Percentiles rank a stretch among this genome's conserved stretches.
phyloP scores from a whole-genome alignment of 2,888 invertebrate species.

The Gastracanthus pulcherrimus region DNA sequence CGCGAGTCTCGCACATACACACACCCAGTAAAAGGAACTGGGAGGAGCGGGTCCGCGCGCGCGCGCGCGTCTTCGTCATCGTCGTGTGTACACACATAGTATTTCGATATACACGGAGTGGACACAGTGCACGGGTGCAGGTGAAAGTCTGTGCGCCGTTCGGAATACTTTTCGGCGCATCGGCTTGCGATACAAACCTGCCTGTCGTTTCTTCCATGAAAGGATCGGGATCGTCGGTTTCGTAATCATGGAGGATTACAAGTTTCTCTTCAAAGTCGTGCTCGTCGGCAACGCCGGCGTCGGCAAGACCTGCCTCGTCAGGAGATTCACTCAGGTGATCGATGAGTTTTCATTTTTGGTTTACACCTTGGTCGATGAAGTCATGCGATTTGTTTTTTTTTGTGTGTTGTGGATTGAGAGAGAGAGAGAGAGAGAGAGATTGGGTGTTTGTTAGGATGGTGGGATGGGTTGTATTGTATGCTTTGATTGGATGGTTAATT shows the following conservation, averaged over 20 bases:
- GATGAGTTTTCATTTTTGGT: not conserved
- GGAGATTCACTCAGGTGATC: constrained; percentile 94
- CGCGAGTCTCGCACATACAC: not conserved
- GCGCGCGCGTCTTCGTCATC: too few species aligned
- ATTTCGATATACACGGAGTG: too few species aligned
- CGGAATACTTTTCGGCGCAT: not conserved
- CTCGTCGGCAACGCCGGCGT: constrained; percentile 99
- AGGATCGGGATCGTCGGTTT: constrained; percentile 34
- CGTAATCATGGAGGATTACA: constrained; percentile 95
- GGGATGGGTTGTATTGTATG: not conserved
- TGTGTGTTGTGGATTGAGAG: not conserved
- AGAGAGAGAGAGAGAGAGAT: not conserved
- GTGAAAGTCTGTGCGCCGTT: not conserved
- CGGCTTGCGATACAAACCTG: not conserved
- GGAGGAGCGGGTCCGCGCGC: constrained; percentile 32
- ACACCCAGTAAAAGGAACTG: not conserved
- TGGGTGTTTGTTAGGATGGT: not conserved
- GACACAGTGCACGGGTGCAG: constrained; percentile 1
- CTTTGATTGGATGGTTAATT: not conserved
- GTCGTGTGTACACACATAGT: too few species aligned
- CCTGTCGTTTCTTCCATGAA: constrained; percentile 52
- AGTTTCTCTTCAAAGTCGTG: constrained; percentile 99
- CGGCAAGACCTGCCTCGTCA: constrained; percentile 97
- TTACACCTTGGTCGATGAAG: not conserved
- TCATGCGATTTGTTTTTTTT: not conserved